Evolutionary conservation across 2,888 invertebrate species (phyloP).

Genomic region (Platycheirus albimanus): DNA sequence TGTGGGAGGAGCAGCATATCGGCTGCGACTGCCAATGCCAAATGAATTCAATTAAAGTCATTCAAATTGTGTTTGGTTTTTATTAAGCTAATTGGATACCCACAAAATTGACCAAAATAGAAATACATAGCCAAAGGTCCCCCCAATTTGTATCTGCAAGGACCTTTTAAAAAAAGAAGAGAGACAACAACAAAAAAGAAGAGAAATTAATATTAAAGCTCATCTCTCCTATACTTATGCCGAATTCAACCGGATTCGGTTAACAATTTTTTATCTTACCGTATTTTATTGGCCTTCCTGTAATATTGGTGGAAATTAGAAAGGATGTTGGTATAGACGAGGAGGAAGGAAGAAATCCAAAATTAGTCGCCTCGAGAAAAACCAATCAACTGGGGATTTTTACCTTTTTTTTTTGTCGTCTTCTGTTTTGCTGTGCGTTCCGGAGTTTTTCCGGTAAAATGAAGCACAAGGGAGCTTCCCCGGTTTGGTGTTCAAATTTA

Average conservation of each 20-base stretch:
- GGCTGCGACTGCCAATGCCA: conserved; percentile 10
- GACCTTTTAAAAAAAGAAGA: background rate
- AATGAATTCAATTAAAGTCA: conserved; percentile 69
- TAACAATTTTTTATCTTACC: conserved; percentile 47
- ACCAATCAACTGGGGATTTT: conserved; percentile 69
- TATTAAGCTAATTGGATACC: conserved; percentile 69
- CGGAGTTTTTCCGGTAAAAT: too few relatives aligned
- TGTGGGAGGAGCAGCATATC: conserved; percentile 2
- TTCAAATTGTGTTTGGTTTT: conserved; percentile 68
- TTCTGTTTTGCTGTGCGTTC: background rate
- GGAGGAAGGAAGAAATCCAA: conserved; percentile 30
- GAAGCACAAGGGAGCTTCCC: too few relatives aligned
- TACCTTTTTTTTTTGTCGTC: conserved; percentile 49
- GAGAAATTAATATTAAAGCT: conserved; percentile 54
- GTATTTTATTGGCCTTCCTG: conserved; percentile 29
- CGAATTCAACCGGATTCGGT: conserved; percentile 53
- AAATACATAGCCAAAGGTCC: background rate
- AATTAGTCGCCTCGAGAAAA: conserved; percentile 65
- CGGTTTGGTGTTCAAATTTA: too few relatives aligned
- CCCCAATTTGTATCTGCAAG: conserved; percentile 20
- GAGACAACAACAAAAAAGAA: background rate
- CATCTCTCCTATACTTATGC: conserved; percentile 1
- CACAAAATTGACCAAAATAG: conserved; percentile 57
- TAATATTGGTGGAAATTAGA: conserved; percentile 38
- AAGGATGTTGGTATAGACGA: conserved; percentile 15